Evolutionary conservation across 2,113 vertebrate species (phyloP).

Genomic region (Pagrus major): DNA sequence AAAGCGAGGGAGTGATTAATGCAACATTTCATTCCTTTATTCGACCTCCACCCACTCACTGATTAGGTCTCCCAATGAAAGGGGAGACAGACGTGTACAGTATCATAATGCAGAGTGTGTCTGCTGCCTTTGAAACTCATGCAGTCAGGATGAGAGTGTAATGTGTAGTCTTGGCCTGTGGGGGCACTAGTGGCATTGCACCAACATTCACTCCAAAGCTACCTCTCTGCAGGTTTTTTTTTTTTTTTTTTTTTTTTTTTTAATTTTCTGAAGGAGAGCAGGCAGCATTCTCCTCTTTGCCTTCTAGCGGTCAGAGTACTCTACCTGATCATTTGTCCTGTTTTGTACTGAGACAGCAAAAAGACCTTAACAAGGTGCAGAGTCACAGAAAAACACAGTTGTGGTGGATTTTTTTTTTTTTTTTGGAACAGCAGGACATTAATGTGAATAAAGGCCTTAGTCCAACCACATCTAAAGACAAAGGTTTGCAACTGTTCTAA

Average conservation of each 20-base stretch:
- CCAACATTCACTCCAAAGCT: constrained; percentile 19
- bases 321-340: constrained; percentile 9
- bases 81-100: constrained; percentile 33
- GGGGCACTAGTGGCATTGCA: constrained; percentile 59
- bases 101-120: constrained; percentile 44
- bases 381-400: neutral
- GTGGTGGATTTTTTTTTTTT: neutral
- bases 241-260: constrained; percentile 10
- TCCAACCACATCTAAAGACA: neutral
- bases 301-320: neutral
- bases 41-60: constrained; percentile 35
- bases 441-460: neutral
- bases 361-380: constrained; percentile 6
- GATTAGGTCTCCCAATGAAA: constrained; percentile 38
- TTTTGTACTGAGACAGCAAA: constrained; percentile 5
- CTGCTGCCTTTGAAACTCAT: constrained; percentile 20
- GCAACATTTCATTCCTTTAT: constrained; percentile 45
- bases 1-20: constrained; percentile 44
- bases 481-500: neutral
- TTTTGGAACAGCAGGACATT: neutral
- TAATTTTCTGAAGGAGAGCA: constrained; percentile 5
- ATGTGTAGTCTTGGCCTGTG: constrained; percentile 18
- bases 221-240: constrained; percentile 42
- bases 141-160: constrained; percentile 20
- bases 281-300: constrained; percentile 16